phyloP scores from a whole-genome alignment of 2,888 invertebrate species.

The Agapostemon virescens region DNA sequence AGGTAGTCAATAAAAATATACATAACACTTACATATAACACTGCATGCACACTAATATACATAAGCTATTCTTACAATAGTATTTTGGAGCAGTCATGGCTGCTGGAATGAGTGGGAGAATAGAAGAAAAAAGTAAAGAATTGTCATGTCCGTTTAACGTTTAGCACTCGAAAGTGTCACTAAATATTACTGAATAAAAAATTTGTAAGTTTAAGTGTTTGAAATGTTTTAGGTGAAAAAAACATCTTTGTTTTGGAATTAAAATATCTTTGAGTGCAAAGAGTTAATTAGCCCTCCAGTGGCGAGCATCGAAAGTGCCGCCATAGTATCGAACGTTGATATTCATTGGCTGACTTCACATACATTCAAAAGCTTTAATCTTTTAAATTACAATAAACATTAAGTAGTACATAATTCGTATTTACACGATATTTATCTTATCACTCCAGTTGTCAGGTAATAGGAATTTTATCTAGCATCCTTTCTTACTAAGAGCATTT shows the following conservation, averaged over 20 bases:
- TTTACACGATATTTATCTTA: constrained; percentile 73
- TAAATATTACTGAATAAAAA: too few relatives aligned
- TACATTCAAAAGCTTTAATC: constrained; percentile 78
- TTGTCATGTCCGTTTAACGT: background rate
- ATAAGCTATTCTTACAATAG: too few relatives aligned
- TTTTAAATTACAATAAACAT: constrained; percentile 77
- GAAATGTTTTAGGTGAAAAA: too few relatives aligned
- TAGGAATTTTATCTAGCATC: constrained; percentile 66
- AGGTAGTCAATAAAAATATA: too few relatives aligned
- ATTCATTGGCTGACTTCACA: constrained; percentile 47
- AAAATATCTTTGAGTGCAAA: too few relatives aligned
- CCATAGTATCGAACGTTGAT: constrained; percentile 35
- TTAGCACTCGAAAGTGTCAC: too few relatives aligned
- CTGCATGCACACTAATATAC: too few relatives aligned
- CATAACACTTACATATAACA: too few relatives aligned
- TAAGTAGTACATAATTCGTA: constrained; percentile 76
- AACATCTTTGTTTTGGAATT: too few relatives aligned
- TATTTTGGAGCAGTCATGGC: too few relatives aligned
- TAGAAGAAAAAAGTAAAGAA: background rate
- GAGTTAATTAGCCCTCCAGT: background rate
- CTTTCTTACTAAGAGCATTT: constrained; percentile 45
- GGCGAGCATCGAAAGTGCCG: background rate
- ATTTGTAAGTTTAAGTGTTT: too few relatives aligned
- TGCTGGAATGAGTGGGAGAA: too few relatives aligned
- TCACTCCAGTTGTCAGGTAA: constrained; percentile 70